These are phyloP conservation scores for Notodonta ziczac DNA, from an alignment of 2,888 invertebrate species.

Conservation along the genomic window DNA sequence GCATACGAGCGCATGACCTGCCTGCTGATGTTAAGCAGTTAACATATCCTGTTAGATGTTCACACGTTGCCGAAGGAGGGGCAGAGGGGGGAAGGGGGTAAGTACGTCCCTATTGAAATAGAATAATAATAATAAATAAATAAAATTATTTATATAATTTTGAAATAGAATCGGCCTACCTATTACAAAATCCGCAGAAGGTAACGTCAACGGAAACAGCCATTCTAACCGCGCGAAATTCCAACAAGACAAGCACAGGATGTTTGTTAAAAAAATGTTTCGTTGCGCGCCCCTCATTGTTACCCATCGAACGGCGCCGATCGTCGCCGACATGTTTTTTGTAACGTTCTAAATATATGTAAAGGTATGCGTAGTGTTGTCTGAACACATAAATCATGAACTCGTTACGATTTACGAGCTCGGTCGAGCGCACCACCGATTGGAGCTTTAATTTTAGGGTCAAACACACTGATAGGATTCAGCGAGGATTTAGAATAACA, in stretches of 20 bases:
- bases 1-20: no score
- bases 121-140: no score
- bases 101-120: no score
- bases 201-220: neutral
- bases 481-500: slow-evolving; percentile 42
- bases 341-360: slow-evolving; percentile 61
- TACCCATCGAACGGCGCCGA: slow-evolving; percentile 15
- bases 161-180: neutral
- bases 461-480: slow-evolving; percentile 54
- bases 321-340: slow-evolving; percentile 60
- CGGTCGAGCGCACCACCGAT: slow-evolving; percentile 67
- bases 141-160: no score
- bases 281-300: slow-evolving; percentile 19
- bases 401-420: slow-evolving; percentile 81
- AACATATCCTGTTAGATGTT: no score
- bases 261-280: slow-evolving; percentile 19
- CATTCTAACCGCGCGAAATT: slow-evolving; percentile 6
- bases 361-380: slow-evolving; percentile 49
- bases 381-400: slow-evolving; percentile 77
- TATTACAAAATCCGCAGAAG: slow-evolving; percentile 1
- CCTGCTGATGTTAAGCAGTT: no score
- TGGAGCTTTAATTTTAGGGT: slow-evolving; percentile 73
- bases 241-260: slow-evolving; percentile 12
- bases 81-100: no score
- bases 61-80: no score